phyloP scores from a whole-genome alignment of 2,888 invertebrate species.

The Liodrosophila aerea region DNA sequence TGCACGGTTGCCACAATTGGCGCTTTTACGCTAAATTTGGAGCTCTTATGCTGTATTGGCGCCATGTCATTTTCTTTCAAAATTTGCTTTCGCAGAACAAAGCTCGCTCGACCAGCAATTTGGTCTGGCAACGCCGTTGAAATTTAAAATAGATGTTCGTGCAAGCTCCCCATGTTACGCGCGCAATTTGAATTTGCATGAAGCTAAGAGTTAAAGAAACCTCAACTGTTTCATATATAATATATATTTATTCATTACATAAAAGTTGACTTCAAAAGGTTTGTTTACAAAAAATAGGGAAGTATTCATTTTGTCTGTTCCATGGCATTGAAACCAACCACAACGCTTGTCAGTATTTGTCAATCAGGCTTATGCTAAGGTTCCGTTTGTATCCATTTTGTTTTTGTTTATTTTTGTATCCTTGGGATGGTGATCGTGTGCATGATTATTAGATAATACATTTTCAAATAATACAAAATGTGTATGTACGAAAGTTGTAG shows the following conservation, averaged over 20 bases:
- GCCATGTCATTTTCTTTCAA: too few species aligned
- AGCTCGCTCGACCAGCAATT: conserved; percentile 29
- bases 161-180: conserved; percentile 18
- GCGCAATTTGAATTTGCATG: conserved; percentile 33
- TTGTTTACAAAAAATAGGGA: conserved; percentile 69
- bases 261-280: conserved; percentile 67
- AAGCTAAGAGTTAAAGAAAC: too few species aligned
- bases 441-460: conserved; percentile 16
- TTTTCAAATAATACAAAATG: conserved; percentile 47
- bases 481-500: conserved; percentile 10
- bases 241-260: conserved; percentile 62
- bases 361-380: conserved; percentile 53
- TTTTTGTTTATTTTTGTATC: conserved; percentile 35
- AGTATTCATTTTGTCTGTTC: conserved; percentile 50
- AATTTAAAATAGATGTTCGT: not conserved
- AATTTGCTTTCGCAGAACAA: too few species aligned
- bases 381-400: conserved; percentile 17
- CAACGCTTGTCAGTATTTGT: conserved; percentile 56
- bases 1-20: too few species aligned
- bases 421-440: conserved; percentile 44
- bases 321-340: conserved; percentile 59
- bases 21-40: too few species aligned
- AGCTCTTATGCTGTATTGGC: too few species aligned
- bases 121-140: conserved; percentile 20
- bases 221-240: conserved; percentile 15